Conservation (phyloP, 2,888 invertebrate genomes). For the Octonoba sinensis region DNA sequence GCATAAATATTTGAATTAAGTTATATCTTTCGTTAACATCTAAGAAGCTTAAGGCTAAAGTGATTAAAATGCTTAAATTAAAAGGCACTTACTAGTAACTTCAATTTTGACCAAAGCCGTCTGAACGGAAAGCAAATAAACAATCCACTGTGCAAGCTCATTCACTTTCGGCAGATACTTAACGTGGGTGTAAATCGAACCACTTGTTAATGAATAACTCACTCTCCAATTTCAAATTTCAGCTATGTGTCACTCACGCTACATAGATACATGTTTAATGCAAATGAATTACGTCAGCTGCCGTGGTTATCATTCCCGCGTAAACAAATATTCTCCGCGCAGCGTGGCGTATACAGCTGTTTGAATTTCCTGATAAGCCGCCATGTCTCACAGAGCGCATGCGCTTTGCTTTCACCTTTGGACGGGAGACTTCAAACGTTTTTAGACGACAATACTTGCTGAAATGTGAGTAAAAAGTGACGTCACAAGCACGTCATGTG, state of each 20-base stretch:
- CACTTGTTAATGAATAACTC: no score
- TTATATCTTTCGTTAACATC: no score
- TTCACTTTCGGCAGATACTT: constrained; percentile 5
- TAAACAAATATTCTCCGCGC: constrained; percentile 33
- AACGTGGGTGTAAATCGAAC: no score
- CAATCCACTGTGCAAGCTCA: constrained; percentile 14
- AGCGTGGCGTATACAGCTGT: constrained; percentile 30
- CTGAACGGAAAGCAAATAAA: constrained; percentile 19
- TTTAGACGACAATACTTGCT: constrained; percentile 8
- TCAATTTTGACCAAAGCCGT: constrained; percentile 12
- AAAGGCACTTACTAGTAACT: constrained; percentile 11
- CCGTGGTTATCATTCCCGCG: constrained; percentile 20
- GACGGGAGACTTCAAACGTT: neutral
- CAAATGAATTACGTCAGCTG: neutral
- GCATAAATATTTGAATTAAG: no score
- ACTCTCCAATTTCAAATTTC: neutral
- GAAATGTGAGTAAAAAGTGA: constrained; percentile 19
- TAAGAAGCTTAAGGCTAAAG: no score
- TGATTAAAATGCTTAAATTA: neutral
- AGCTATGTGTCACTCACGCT: neutral
- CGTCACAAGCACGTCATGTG: neutral
- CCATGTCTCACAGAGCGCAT: constrained; percentile 5
- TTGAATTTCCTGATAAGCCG: constrained; percentile 46
- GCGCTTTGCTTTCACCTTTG: constrained; percentile 39
- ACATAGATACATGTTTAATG: neutral